Evolutionary conservation across 2,113 vertebrate species (phyloP), one percentile per base, ranked within the genome.

Genomic region (Limnothrissa miodon): DNA sequence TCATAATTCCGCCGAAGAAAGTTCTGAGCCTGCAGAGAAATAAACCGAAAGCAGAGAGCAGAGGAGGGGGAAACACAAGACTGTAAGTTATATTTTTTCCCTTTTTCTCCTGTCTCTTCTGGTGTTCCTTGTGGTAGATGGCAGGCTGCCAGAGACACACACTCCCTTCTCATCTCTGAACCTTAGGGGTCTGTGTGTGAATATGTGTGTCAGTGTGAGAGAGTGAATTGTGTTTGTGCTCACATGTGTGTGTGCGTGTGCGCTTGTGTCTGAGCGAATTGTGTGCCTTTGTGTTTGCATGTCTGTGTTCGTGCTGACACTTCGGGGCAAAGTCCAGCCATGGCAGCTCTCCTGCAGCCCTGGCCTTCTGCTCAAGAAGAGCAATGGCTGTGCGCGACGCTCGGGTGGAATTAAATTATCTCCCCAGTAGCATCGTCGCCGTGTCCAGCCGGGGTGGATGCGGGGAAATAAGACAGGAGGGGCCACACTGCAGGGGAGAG

Each of bases 281-380:
- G 62, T 33, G 11, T 66, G 62, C n/a, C n/a, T 33, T 2, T 70
- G 11, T 36, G 11, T 15, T 1, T 36, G 8, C 15, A 29, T 81
- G 46, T 36, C 4, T 15, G 39, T 48, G n/a, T 78, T 13, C 29
- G 74, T 42, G 62, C 87, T 90, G 90, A 92, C 91, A 92, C 89
- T 91, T 91, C 82, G 5, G 92, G 90, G 90, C 89, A 85, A 86
- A 90, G 86, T 90, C 80, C 56, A 87, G 89, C 88, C 92, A 89
- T 90, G 83, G 88, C 83, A 85, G 88, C 87, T 90, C 90, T 89
- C 91, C 89, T 48, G 83, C 83, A 85, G 89, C 86, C 46, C 85
- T 81, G 84, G 84, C 92, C 90, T 90, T 89, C 90, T 88, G 89
- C 85, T 80, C 87, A 87, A 85, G 62, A 84, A 85, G 89, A 88